These are phyloP conservation scores for Collichthys lucidus DNA, from an alignment of 2,113 vertebrate species.

Conservation along the genomic window DNA sequence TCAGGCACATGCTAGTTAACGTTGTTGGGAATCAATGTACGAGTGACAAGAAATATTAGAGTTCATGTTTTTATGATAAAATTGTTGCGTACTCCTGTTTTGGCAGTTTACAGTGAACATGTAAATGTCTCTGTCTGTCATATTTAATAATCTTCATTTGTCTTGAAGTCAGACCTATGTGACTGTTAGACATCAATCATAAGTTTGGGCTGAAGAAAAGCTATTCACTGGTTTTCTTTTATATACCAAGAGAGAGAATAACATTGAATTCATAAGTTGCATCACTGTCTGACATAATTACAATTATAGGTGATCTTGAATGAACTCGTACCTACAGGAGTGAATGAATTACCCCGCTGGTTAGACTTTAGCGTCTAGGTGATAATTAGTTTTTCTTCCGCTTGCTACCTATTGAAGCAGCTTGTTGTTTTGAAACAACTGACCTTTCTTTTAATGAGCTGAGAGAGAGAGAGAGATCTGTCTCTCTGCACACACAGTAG, in stretches of 20 bases:
- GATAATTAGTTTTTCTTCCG: constrained; percentile 50
- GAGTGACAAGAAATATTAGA: background rate
- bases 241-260: background rate
- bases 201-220: background rate
- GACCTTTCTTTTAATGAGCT: constrained; percentile 37
- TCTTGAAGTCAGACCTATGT: background rate
- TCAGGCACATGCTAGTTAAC: constrained; percentile 23
- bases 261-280: constrained; percentile 4
- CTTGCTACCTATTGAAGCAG: constrained; percentile 43
- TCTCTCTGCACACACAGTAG: no score
- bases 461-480: no score
- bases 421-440: constrained; percentile 49
- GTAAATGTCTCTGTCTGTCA: background rate
- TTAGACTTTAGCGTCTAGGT: constrained; percentile 41
- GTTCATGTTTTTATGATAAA: background rate
- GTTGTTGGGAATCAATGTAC: background rate
- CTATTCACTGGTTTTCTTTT: background rate
- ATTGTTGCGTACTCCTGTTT: background rate
- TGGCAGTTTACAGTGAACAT: background rate
- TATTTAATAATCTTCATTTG: background rate
- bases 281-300: background rate
- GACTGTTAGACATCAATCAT: background rate
- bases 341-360: constrained; percentile 24
- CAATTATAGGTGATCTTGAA: constrained; percentile 26
- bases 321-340: constrained; percentile 7